Evolutionary conservation across 1,140 invertebrate species (phyloP).

Genomic region (Matsumurasca onukii): DNA sequence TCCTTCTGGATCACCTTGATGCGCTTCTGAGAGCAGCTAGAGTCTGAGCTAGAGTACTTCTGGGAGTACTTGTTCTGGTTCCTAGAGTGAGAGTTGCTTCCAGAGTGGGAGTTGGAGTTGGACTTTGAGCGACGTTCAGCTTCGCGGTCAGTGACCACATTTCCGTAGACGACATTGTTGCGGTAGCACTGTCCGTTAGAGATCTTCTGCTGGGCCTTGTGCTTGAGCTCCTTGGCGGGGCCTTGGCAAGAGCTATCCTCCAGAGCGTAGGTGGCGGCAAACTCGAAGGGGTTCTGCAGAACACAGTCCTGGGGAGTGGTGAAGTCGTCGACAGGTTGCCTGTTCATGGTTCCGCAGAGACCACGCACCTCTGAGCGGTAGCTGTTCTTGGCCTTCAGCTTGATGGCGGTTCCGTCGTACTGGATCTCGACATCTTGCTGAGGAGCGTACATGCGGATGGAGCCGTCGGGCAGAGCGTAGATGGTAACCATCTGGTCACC

Average conservation of each 20-base stretch:
- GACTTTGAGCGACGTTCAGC: background rate
- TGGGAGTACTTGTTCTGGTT: slow-evolving; percentile 36
- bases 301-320: slow-evolving; percentile 56
- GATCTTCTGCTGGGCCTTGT: slow-evolving; percentile 43
- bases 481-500: slow-evolving; percentile 51
- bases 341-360: slow-evolving; percentile 63
- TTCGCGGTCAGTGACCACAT: slow-evolving; percentile 22
- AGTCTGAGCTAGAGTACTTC: slow-evolving; percentile 32
- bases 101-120: slow-evolving; percentile 8
- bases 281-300: slow-evolving; percentile 52
- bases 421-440: slow-evolving; percentile 52
- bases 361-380: slow-evolving; percentile 57
- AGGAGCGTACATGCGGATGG: slow-evolving; percentile 51
- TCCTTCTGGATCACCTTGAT: slow-evolving; percentile 37
- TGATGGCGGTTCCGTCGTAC: slow-evolving; percentile 56
- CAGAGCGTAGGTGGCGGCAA: slow-evolving; percentile 57
- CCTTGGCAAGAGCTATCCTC: slow-evolving; percentile 48
- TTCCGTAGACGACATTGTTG: slow-evolving; percentile 29
- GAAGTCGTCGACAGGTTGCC: slow-evolving; percentile 57
- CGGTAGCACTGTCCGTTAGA: slow-evolving; percentile 49
- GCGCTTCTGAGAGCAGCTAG: background rate
- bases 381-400: slow-evolving; percentile 42
- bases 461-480: slow-evolving; percentile 48
- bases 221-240: slow-evolving; percentile 46
- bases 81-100: slow-evolving; percentile 36